Conservation (phyloP, 2,888 invertebrate genomes). For the Podotricha telesiphe region DNA sequence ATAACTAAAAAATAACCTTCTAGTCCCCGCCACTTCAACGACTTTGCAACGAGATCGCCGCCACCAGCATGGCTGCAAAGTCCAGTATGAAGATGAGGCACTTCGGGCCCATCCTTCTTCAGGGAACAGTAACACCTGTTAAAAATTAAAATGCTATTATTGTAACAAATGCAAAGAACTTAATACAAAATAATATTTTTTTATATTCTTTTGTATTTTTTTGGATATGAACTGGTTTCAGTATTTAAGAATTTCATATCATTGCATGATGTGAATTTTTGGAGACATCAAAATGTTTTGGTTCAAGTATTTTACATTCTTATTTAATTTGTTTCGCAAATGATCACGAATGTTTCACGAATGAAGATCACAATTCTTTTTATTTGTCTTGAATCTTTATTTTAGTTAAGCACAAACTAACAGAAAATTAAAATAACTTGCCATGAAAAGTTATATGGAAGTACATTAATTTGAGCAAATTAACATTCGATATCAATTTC, state of each 20-base stretch:
- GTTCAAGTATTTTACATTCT: background rate
- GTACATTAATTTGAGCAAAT: constrained; percentile 26
- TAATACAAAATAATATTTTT: constrained; percentile 36
- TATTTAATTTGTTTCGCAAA: too few species aligned
- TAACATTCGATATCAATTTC: constrained; percentile 40
- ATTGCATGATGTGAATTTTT: too few species aligned
- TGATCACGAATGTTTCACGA: background rate
- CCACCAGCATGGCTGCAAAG: constrained; percentile 94
- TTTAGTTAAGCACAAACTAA: background rate
- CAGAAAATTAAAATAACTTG: constrained; percentile 13
- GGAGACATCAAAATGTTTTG: background rate
- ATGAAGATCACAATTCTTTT: background rate
- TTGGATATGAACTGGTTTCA: too few species aligned
- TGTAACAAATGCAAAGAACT: background rate
- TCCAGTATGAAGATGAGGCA: constrained; percentile 93
- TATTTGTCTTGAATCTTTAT: background rate
- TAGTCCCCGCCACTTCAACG: constrained; percentile 91
- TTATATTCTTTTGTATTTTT: background rate
- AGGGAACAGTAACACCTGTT: constrained; percentile 91
- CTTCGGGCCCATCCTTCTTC: constrained; percentile 95
- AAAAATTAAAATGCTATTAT: constrained; percentile 35
- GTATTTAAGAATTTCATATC: background rate
- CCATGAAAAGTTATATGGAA: constrained; percentile 2
- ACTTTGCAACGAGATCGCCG: constrained; percentile 92
- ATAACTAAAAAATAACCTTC: constrained; percentile 76